Evolutionary conservation across 2,888 invertebrate genomes (phyloP).

Genomic region (Silvanus unidentatus): DNA sequence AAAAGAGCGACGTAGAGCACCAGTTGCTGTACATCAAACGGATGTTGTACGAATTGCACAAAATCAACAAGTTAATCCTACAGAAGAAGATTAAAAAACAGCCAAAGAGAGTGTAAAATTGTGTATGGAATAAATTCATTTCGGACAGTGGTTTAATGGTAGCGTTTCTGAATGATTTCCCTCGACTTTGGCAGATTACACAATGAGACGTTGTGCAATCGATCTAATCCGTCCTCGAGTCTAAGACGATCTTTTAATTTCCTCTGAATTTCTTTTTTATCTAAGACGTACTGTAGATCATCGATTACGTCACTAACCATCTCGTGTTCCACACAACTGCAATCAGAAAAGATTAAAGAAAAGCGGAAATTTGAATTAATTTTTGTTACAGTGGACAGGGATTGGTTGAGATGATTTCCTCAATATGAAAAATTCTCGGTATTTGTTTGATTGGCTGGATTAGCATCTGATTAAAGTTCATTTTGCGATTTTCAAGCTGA

Average conservation of each 20-base stretch:
- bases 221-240: slow-evolving; percentile 39
- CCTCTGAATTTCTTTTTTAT: slow-evolving; percentile 37
- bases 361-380: not conserved
- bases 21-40: slow-evolving; percentile 59
- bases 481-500: slow-evolving; percentile 22
- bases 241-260: slow-evolving; percentile 37
- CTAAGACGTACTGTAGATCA: slow-evolving; percentile 41
- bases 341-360: not conserved
- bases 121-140: not conserved
- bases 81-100: slow-evolving; percentile 1
- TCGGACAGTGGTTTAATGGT: slow-evolving; percentile 35
- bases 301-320: slow-evolving; percentile 48
- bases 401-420: slow-evolving; percentile 44
- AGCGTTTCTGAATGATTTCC: slow-evolving; percentile 49
- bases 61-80: slow-evolving; percentile 22
- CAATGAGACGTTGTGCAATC: slow-evolving; percentile 49
- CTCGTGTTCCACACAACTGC: slow-evolving; percentile 51
- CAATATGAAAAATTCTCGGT: slow-evolving; percentile 36
- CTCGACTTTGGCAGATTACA: slow-evolving; percentile 51
- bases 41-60: slow-evolving; percentile 49
- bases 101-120: not conserved
- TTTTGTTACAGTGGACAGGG: slow-evolving; percentile 49
- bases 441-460: slow-evolving; percentile 40
- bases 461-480: slow-evolving; percentile 36
- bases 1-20: slow-evolving; percentile 52